A percentile compares a stretch with the other conserved stretches of the same genome.
Conservation (phyloP, 1,140 invertebrate species). For the Lamellibrachia luymesi region DNA sequence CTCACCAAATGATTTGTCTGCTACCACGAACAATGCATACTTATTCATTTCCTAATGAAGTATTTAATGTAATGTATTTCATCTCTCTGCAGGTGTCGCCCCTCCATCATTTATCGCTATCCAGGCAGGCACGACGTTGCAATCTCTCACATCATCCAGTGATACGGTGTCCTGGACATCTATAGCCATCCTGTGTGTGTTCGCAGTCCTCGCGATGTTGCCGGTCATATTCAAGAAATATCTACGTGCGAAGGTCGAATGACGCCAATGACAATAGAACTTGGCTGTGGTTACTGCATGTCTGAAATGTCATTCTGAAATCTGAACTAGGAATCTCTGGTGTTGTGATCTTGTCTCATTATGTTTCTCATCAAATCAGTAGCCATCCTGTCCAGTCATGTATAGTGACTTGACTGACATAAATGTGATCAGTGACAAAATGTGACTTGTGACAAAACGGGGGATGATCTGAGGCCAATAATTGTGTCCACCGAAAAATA, state of each 20-base stretch:
- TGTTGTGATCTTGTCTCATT: background rate
- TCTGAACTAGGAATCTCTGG: background rate
- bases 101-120: slow-evolving; percentile 97
- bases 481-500: too few relatives aligned
- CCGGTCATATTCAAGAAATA: slow-evolving; percentile 88
- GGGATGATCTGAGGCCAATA: background rate
- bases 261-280: background rate
- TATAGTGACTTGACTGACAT: background rate
- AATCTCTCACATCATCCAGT: slow-evolving; percentile 85
- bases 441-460: background rate
- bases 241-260: slow-evolving; percentile 59
- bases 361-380: background rate
- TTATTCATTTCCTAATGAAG: background rate
- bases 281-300: background rate
- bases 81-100: slow-evolving; percentile 76
- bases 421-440: background rate
- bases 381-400: background rate
- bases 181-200: slow-evolving; percentile 72
- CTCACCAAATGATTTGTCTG: background rate
- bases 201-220: slow-evolving; percentile 80
- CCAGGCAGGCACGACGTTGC: slow-evolving; percentile 93
- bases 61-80: background rate
- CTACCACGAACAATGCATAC: background rate
- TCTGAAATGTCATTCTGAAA: background rate
- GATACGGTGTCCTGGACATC: slow-evolving; percentile 89